Percentiles rank a stretch among this genome's conserved stretches.
phyloP scores from a whole-genome alignment of 1,140 invertebrate genomes.

The Panagrolaimus sp. region DNA sequence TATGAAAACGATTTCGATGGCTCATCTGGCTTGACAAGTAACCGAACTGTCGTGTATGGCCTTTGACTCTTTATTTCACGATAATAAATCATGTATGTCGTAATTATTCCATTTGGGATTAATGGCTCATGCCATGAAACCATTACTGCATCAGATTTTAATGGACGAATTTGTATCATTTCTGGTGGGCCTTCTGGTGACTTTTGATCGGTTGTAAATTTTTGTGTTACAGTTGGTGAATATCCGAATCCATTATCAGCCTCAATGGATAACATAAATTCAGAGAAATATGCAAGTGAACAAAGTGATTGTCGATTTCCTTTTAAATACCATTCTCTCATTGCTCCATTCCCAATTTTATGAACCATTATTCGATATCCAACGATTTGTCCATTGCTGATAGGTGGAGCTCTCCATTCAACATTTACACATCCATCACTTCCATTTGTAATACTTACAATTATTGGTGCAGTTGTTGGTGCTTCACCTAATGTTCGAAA shows the following conservation, averaged over 20 bases:
- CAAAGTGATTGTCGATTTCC: constrained; percentile 32
- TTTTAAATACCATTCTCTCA: constrained; percentile 51
- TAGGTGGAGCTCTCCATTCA: constrained; percentile 28
- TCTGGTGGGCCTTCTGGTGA: constrained; percentile 36
- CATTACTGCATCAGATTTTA: constrained; percentile 20
- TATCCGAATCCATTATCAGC: constrained; percentile 56
- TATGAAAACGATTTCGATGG: constrained; percentile 38
- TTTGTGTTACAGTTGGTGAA: constrained; percentile 39
- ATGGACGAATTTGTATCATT: constrained; percentile 22
- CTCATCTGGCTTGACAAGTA: constrained; percentile 34
- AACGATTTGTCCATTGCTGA: constrained; percentile 30
- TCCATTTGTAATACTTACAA: constrained; percentile 37
- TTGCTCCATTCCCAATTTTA: constrained; percentile 35
- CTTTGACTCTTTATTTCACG: constrained; percentile 16
- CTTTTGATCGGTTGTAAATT: constrained; percentile 17
- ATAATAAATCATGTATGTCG: constrained; percentile 45
- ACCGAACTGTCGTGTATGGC: constrained; percentile 22
- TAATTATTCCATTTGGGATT: constrained; percentile 38
- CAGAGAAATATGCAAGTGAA: constrained; percentile 29
- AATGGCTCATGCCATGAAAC: constrained; percentile 27
- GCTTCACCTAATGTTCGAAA: constrained; percentile 49
- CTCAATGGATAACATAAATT: constrained; percentile 48
- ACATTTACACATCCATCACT: constrained; percentile 45
- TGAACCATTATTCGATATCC: constrained; percentile 51
- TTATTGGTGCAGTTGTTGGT: constrained; percentile 40